phyloP scores from a whole-genome alignment of 2,797 vertebrate species.

The Vultur gryphus region DNA sequence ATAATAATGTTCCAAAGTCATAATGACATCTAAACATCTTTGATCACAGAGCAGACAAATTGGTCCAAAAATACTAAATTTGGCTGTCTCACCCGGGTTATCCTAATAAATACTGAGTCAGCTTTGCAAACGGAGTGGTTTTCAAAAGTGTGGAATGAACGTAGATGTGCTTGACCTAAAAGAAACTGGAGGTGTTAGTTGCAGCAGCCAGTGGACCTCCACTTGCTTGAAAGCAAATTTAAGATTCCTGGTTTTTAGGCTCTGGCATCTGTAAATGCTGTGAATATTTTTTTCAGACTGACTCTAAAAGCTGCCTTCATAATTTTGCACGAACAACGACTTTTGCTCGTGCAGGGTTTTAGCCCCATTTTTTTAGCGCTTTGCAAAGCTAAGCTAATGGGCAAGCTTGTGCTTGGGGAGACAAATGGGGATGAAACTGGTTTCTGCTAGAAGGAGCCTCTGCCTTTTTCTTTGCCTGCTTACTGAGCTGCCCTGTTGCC shows the following conservation, averaged over 20 bases:
- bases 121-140: neutral
- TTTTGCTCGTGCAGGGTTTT: neutral
- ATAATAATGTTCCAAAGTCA: neutral
- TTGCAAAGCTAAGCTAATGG: neutral
- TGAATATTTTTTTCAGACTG: neutral
- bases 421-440: neutral
- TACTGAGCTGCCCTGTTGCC: neutral
- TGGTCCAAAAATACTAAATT: conserved; percentile 14
- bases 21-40: conserved; percentile 45
- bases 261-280: neutral
- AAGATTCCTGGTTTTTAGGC: neutral
- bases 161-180: neutral
- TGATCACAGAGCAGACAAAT: conserved; percentile 31
- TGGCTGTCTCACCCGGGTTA: conserved; percentile 7
- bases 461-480: neutral
- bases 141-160: neutral
- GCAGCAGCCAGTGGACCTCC: conserved; percentile 12
- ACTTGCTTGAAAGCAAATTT: conserved; percentile 3
- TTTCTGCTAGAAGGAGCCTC: neutral
- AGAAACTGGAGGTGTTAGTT: neutral
- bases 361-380: neutral
- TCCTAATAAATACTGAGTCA: conserved; percentile 47
- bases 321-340: neutral
- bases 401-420: neutral
- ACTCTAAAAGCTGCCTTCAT: neutral